A percentile compares a stretch with the other conserved stretches of the same genome.
These are phyloP conservation scores for Tragelaphus imberbis DNA, from an alignment of 2,113 vertebrate genomes.

Conservation along the genomic window DNA sequence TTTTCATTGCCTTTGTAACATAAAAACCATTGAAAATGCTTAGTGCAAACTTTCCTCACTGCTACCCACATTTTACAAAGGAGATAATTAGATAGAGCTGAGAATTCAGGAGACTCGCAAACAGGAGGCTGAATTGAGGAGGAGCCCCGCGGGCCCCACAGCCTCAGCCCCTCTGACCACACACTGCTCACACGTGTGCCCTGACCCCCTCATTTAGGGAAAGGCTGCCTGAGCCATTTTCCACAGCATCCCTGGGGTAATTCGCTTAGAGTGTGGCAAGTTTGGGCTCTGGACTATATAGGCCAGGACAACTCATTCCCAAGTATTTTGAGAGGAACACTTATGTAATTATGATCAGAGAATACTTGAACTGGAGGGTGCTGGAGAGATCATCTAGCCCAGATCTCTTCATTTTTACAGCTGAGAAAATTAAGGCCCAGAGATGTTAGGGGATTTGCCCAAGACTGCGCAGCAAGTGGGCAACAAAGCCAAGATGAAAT, in stretches of 20 bases:
- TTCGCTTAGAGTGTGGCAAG: not conserved
- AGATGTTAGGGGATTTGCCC: not conserved
- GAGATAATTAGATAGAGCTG: not conserved
- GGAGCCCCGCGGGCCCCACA: fast-evolving
- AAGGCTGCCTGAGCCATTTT: not conserved
- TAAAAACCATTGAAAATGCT: not conserved
- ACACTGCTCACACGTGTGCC: fast-evolving
- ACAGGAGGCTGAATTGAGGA: too few species aligned
- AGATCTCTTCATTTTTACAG: not conserved
- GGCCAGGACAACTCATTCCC: not conserved
- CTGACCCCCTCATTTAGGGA: not conserved
- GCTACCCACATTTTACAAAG: not conserved
- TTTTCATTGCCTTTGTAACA: not conserved
- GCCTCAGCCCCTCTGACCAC: fast-evolving
- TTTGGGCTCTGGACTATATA: not conserved
- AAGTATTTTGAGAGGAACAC: not conserved
- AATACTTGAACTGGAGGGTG: not conserved
- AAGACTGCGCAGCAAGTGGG: not conserved
- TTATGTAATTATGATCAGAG: not conserved
- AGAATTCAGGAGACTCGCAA: fast-evolving
- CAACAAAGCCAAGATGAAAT: not conserved
- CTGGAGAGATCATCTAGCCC: not conserved
- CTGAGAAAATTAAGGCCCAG: not conserved
- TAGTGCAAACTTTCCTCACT: not conserved
- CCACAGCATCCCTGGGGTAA: not conserved